Base-by-base conservation (phyloP, 2,113 vertebrate species). In the Mola mola region DNA sequence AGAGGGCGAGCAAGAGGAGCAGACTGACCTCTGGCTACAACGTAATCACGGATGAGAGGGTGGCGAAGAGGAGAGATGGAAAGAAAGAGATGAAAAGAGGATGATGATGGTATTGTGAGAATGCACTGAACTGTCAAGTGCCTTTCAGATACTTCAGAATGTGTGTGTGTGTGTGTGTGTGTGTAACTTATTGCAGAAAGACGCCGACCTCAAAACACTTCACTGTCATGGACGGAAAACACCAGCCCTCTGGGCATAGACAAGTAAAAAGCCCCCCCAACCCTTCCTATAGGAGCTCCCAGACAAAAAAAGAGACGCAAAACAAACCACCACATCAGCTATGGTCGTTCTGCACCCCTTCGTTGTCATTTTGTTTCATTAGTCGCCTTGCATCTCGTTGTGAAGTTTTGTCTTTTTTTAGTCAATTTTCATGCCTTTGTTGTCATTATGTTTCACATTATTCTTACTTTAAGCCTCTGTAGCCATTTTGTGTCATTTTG, bases 121-220 rank as follows among this genome's bases (percentile, higher is more conserved):
- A 74, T 37, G 49, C 58, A 40, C 34, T 66, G n/a, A 55, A 65
- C 46, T 75, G 65, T 59, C 33, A 25, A 43, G 6, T 4, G 33
- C 15, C 41, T 50, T 52, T 65, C 4, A 58, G 13, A n/a, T n/a
- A 31, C 33, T 56, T 22, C 21, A 13, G 10, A n/a, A n/a, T n/a
- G n/a, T n/a, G n/a, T n/a, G n/a, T n/a, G n/a, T n/a, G n/a, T n/a
- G n/a, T n/a, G n/a, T n/a, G n/a, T n/a, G n/a, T n/a, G n/a, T n/a
- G n/a, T n/a, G n/a, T n/a, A n/a, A n/a, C n/a, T n/a, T n/a, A n/a
- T n/a, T n/a, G n/a, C n/a, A n/a, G 46, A 66, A 46, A 22, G 7
- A 31, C 50, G 38, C 2, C 3, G 5, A 38, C 22, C 47, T 43
- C 24, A 38, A 68, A 34, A 20, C 17, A 42, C 19, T 10, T 13